These are phyloP conservation scores for Ernsta delagoae DNA, from an alignment of 2,888 invertebrate genomes.

Conservation along the genomic window DNA sequence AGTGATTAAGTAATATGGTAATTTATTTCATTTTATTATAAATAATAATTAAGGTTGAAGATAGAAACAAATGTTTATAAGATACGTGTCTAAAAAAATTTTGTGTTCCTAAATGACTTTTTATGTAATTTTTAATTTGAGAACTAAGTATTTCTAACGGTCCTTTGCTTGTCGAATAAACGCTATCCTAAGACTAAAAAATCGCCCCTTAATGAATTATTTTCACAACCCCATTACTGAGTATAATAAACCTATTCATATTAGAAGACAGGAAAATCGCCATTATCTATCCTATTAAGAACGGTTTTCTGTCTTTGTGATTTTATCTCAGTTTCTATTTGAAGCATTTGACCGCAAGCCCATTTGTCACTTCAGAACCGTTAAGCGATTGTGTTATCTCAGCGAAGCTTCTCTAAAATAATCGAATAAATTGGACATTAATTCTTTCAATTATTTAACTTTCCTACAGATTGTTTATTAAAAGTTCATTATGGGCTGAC, in stretches of 20 bases:
- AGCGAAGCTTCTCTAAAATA: conserved; percentile 2
- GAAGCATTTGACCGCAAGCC: conserved; percentile 29
- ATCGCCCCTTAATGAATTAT: neutral
- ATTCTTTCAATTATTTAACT: neutral
- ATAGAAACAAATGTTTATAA: too few relatives aligned
- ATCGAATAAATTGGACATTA: conserved; percentile 5
- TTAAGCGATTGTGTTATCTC: conserved; percentile 25
- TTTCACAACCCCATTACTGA: neutral
- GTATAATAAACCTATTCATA: neutral
- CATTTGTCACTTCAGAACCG: conserved; percentile 29
- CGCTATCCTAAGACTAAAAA: too few relatives aligned
- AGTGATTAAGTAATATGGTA: too few relatives aligned
- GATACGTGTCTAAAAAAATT: too few relatives aligned
- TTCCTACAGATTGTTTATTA: too few relatives aligned
- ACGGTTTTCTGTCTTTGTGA: conserved; percentile 12
- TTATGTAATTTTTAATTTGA: too few relatives aligned
- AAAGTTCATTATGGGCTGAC: too few relatives aligned
- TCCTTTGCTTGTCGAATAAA: too few relatives aligned
- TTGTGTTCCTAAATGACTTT: too few relatives aligned
- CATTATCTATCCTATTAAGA: conserved; percentile 17
- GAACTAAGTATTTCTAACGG: too few relatives aligned
- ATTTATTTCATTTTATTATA: too few relatives aligned
- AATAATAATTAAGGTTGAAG: too few relatives aligned
- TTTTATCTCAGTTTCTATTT: conserved; percentile 21
- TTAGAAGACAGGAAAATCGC: conserved; percentile 6